Percentiles rank a stretch among this genome's conserved stretches.
These are phyloP conservation scores for Cryptosula pallasiana DNA, from an alignment of 2,888 invertebrate genomes.

Conservation along the genomic window DNA sequence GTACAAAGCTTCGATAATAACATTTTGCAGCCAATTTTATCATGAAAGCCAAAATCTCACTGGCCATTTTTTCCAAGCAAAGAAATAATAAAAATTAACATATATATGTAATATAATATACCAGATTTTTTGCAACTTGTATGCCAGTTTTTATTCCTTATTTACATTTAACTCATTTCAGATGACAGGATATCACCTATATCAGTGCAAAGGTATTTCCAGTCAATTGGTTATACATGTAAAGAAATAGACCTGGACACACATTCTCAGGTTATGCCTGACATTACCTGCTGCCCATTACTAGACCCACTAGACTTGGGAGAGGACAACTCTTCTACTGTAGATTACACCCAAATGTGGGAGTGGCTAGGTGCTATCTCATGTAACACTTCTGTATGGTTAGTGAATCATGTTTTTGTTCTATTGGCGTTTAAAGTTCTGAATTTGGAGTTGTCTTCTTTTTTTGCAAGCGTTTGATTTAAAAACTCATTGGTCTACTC, in stretches of 20 bases:
- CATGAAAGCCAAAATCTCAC: too few species aligned
- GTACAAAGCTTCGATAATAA: too few species aligned
- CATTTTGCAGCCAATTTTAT: too few species aligned
- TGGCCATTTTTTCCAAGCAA: not conserved
- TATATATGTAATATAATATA: too few species aligned
- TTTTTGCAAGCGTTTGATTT: too few species aligned
- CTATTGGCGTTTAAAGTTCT: too few species aligned
- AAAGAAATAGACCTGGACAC: not conserved
- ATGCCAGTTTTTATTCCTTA: not conserved
- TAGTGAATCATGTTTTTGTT: too few species aligned
- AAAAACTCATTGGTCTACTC: too few species aligned
- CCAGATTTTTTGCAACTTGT: not conserved
- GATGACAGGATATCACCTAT: slow-evolving; percentile 38
- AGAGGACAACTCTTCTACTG: slow-evolving; percentile 27
- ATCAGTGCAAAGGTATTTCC: slow-evolving; percentile 39
- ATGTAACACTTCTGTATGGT: slow-evolving; percentile 32
- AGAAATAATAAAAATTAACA: too few species aligned
- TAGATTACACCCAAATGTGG: slow-evolving; percentile 33
- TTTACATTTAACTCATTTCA: slow-evolving; percentile 29
- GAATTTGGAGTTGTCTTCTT: too few species aligned
- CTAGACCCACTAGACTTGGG: not conserved
- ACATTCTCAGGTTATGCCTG: not conserved
- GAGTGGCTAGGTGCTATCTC: slow-evolving; percentile 46
- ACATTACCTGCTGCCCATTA: not conserved
- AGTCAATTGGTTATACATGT: slow-evolving; percentile 20